phyloP scores from a whole-genome alignment of 35 echinoderm and acorn worm species.

The Diadema setosum region DNA sequence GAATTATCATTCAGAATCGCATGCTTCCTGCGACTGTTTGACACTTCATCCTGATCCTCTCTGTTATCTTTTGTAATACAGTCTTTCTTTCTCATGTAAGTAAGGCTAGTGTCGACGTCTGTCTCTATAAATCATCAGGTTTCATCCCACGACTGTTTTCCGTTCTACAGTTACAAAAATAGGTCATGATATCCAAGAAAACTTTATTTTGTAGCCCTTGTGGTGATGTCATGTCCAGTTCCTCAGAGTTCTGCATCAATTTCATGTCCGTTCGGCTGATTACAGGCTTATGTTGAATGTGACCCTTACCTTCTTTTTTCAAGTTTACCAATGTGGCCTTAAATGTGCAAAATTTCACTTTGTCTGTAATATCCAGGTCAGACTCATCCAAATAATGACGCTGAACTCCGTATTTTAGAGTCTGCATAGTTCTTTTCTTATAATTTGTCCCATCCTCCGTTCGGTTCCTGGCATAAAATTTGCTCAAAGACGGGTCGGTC shows the following conservation, averaged over 20 bases:
- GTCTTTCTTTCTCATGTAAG: neutral
- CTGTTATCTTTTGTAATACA: slow-evolving; percentile 33
- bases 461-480: neutral
- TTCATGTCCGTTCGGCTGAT: neutral
- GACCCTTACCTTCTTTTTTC: neutral
- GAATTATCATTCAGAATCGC: neutral
- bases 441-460: slow-evolving; percentile 15
- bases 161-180: slow-evolving; percentile 20
- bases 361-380: neutral
- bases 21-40: neutral
- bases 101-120: neutral
- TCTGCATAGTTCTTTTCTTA: neutral
- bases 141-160: slow-evolving; percentile 18
- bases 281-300: neutral
- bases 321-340: slow-evolving; percentile 15
- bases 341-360: neutral
- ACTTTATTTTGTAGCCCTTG: slow-evolving; percentile 6
- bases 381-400: slow-evolving; percentile 3
- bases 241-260: neutral
- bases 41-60: neutral
- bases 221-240: neutral
- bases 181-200: slow-evolving; percentile 35
- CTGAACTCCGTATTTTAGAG: slow-evolving; percentile 16
- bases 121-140: neutral
- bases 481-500: neutral